Conservation (phyloP, 2,888 invertebrate species). For the Hemithea aestivaria region DNA sequence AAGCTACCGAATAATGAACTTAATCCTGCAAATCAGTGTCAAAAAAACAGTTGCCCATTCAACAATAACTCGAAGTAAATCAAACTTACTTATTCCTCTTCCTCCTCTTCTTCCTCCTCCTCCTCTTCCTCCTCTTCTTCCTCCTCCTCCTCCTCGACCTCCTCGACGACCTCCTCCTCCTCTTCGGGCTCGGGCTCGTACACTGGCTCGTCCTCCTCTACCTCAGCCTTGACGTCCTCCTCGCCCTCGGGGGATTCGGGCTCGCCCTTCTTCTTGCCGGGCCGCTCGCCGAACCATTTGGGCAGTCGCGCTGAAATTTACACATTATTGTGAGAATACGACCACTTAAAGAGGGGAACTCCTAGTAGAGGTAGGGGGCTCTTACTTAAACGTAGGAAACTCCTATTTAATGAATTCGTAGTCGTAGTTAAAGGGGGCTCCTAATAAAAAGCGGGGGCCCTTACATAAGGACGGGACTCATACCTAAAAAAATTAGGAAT, state of each 20-base stretch:
- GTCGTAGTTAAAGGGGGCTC: no score
- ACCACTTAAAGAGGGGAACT: not conserved
- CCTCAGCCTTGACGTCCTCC: constrained; percentile 89
- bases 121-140: constrained; percentile 84
- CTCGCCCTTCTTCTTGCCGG: constrained; percentile 94
- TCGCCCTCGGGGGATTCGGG: constrained; percentile 95
- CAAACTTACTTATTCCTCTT: constrained; percentile 71
- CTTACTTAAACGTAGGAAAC: no score
- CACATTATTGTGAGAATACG: constrained; percentile 1
- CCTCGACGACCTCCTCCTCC: constrained; percentile 86
- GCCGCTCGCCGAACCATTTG: constrained; percentile 97
- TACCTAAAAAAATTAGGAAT: no score
- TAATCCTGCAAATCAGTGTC: no score
- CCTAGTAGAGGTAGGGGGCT: no score
- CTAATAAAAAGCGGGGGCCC: no score
- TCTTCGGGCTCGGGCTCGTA: constrained; percentile 86
- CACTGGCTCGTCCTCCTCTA: constrained; percentile 83
- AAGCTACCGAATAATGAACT: no score
- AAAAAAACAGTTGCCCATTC: no score
- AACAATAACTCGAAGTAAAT: no score
- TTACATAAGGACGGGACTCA: no score
- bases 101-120: constrained; percentile 82
- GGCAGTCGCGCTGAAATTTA: constrained; percentile 88
- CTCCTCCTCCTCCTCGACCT: constrained; percentile 86
- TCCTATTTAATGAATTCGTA: no score